These are phyloP conservation scores for Limanda limanda DNA, from an alignment of 2,113 vertebrate genomes.

Conservation along the genomic window DNA sequence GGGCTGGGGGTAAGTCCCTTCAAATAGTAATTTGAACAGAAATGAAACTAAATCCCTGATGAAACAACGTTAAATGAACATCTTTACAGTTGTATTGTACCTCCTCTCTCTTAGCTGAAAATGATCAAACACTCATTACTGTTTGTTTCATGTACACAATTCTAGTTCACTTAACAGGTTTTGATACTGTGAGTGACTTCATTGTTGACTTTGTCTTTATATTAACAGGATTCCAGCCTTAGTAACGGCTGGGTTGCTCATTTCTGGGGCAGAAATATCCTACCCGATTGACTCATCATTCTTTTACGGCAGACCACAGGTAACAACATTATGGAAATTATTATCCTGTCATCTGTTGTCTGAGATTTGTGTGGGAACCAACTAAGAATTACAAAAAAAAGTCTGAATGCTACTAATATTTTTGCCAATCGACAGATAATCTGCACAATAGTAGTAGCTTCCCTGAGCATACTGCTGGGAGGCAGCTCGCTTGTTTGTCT, in stretches of 20 bases:
- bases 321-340: slow-evolving; percentile 57
- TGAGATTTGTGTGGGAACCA: not conserved
- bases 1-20: slow-evolving; percentile 94
- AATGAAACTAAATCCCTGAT: slow-evolving; percentile 8
- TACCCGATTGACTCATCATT: slow-evolving; percentile 88
- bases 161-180: too few species aligned
- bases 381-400: not conserved
- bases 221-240: slow-evolving; percentile 86
- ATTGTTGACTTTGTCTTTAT: not conserved
- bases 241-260: slow-evolving; percentile 87
- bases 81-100: too few species aligned
- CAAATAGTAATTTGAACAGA: not conserved
- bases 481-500: slow-evolving; percentile 90
- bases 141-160: not conserved
- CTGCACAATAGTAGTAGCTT: slow-evolving; percentile 86
- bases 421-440: slow-evolving; percentile 83
- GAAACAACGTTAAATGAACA: too few species aligned
- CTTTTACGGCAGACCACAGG: slow-evolving; percentile 94
- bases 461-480: slow-evolving; percentile 86
- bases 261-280: slow-evolving; percentile 82
- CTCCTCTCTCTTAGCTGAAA: not conserved
- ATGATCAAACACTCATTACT: not conserved
- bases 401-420: not conserved
- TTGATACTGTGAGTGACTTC: not conserved
- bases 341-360: not conserved